phyloP scores from a whole-genome alignment of 2,113 vertebrate genomes.

The Pygoscelis antarcticus region DNA sequence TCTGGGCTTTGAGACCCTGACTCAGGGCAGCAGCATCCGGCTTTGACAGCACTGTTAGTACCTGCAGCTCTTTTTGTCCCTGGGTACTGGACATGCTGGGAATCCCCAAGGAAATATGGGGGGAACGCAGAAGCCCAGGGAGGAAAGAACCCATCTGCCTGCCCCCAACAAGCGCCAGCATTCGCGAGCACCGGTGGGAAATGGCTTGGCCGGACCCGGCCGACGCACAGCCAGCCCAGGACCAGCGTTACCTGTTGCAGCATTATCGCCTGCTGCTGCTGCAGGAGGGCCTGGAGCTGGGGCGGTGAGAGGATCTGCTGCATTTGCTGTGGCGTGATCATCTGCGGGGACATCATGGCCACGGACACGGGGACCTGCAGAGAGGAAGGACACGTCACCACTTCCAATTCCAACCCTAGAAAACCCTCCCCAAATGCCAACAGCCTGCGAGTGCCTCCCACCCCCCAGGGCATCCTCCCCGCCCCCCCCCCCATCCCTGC shows the following conservation, averaged over 20 bases:
- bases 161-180: neutral
- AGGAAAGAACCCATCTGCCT: neutral
- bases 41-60: neutral
- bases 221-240: neutral
- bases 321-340: slow-evolving; percentile 99
- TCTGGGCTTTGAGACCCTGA: neutral
- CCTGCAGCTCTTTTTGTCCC: neutral
- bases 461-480: fast-evolving
- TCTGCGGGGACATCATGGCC: slow-evolving; percentile 99
- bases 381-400: neutral
- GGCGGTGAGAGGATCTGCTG: slow-evolving; percentile 98
- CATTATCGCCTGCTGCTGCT: slow-evolving; percentile 98
- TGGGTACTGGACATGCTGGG: neutral
- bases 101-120: neutral
- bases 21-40: neutral
- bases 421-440: fast-evolving
- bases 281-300: slow-evolving; percentile 95
- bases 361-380: slow-evolving; percentile 93
- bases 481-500: neutral
- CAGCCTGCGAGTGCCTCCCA: neutral
- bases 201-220: fast-evolving
- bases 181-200: neutral
- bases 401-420: neutral
- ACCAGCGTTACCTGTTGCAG: slow-evolving; percentile 89
- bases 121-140: neutral